Conservation (phyloP, 2,888 invertebrate genomes). For the Aporophyla nigra region DNA sequence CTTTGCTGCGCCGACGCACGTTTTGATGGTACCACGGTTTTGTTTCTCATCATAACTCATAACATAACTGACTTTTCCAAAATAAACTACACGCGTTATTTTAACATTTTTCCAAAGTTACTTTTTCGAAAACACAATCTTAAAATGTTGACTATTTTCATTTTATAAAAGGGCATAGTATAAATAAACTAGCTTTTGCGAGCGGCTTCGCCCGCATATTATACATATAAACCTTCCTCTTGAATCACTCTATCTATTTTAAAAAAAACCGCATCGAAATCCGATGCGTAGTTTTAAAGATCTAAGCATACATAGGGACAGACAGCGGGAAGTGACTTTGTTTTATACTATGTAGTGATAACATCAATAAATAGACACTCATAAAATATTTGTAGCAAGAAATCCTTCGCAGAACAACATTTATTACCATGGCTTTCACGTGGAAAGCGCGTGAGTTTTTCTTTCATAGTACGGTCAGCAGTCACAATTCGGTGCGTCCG, state of each 20-base stretch:
- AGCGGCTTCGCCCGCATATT: no score
- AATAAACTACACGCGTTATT: not conserved
- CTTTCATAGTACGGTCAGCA: slow-evolving; percentile 48
- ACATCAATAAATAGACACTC: no score
- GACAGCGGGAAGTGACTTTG: no score
- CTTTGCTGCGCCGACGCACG: slow-evolving; percentile 47
- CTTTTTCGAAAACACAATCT: not conserved
- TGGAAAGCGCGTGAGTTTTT: slow-evolving; percentile 47
- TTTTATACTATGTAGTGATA: no score
- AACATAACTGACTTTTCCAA: not conserved
- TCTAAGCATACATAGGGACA: no score
- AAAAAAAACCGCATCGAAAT: no score
- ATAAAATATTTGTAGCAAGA: not conserved
- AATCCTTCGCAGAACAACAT: not conserved
- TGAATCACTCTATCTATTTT: no score
- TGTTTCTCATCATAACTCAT: slow-evolving; percentile 10
- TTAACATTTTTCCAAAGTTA: not conserved
- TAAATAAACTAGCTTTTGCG: not conserved
- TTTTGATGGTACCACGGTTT: slow-evolving; percentile 37
- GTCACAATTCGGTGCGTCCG: slow-evolving; percentile 70
- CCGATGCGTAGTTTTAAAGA: no score
- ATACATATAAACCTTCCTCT: no score
- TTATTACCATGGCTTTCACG: not conserved
- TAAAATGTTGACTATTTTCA: not conserved
- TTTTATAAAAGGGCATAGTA: not conserved